These are phyloP conservation scores for Papilio gigon DNA, from an alignment of 2,888 invertebrate genomes.

Conservation along the genomic window DNA sequence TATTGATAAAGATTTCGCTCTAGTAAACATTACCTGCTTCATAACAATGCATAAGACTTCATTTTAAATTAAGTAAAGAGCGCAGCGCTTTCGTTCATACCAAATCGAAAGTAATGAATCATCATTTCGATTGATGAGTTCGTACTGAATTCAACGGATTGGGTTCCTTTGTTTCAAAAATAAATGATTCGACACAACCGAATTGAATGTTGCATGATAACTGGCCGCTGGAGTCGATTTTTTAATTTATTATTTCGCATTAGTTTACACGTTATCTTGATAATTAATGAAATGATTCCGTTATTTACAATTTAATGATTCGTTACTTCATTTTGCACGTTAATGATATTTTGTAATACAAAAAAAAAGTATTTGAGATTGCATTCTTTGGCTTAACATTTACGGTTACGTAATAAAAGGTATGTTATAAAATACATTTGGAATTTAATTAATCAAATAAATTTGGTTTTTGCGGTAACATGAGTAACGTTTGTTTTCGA, in stretches of 20 bases:
- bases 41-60: not conserved
- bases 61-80: not conserved
- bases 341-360: not conserved
- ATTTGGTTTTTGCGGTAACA: not conserved
- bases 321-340: not conserved
- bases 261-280: constrained; percentile 29
- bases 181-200: constrained; percentile 20
- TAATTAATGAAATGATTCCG: constrained; percentile 26
- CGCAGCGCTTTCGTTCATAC: not conserved
- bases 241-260: constrained; percentile 30
- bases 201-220: constrained; percentile 27
- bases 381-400: no score
- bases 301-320: not conserved
- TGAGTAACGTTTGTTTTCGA: constrained; percentile 7
- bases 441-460: not conserved
- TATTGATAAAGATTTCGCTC: no score
- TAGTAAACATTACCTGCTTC: not conserved
- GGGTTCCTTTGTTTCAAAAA: constrained; percentile 33
- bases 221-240: not conserved
- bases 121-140: constrained; percentile 19
- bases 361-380: no score
- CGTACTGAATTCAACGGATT: constrained; percentile 15
- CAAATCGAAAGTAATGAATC: constrained; percentile 13
- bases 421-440: not conserved
- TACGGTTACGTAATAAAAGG: not conserved